Percentiles rank a stretch among this genome's conserved stretches.
phyloP scores from a whole-genome alignment of 2,888 invertebrate species.

The Dromius quadrimaculatus region DNA sequence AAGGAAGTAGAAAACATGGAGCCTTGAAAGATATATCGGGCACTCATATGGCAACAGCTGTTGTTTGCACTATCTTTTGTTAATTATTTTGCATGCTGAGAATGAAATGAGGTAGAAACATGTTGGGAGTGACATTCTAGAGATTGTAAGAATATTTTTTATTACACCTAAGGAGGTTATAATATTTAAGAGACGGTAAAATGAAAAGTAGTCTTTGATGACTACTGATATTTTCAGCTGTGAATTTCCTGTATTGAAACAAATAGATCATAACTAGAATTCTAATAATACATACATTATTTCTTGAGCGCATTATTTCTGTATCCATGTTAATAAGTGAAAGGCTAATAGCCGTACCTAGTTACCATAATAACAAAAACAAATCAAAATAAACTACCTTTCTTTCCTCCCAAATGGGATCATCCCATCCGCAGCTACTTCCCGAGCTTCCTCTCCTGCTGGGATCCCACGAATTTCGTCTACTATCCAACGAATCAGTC shows the following conservation, averaged over 20 bases:
- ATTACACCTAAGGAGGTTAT: too few relatives aligned
- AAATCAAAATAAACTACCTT: slow-evolving; percentile 58
- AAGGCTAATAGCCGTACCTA: too few relatives aligned
- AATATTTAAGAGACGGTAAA: too few relatives aligned
- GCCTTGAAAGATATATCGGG: slow-evolving; percentile 15
- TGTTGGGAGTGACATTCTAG: background rate
- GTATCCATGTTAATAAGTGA: too few relatives aligned
- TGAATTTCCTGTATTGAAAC: too few relatives aligned
- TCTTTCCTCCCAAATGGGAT: slow-evolving; percentile 73
- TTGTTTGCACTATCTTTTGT: slow-evolving; percentile 1
- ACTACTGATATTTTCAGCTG: too few relatives aligned
- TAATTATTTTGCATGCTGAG: slow-evolving; percentile 6
- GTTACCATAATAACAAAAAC: too few relatives aligned
- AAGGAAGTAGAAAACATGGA: slow-evolving; percentile 18
- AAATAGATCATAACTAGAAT: too few relatives aligned
- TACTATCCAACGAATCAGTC: slow-evolving; percentile 79
- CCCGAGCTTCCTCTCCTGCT: slow-evolving; percentile 75
- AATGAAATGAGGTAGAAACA: slow-evolving; percentile 13
- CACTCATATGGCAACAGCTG: slow-evolving; percentile 18
- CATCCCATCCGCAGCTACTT: slow-evolving; percentile 71
- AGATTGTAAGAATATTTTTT: too few relatives aligned
- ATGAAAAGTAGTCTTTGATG: too few relatives aligned
- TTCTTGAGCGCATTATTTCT: too few relatives aligned
- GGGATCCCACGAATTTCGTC: slow-evolving; percentile 79
- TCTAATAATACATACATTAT: too few relatives aligned